These are phyloP conservation scores for Sussaba pulchella DNA, from an alignment of 2,888 invertebrate genomes.

Conservation along the genomic window DNA sequence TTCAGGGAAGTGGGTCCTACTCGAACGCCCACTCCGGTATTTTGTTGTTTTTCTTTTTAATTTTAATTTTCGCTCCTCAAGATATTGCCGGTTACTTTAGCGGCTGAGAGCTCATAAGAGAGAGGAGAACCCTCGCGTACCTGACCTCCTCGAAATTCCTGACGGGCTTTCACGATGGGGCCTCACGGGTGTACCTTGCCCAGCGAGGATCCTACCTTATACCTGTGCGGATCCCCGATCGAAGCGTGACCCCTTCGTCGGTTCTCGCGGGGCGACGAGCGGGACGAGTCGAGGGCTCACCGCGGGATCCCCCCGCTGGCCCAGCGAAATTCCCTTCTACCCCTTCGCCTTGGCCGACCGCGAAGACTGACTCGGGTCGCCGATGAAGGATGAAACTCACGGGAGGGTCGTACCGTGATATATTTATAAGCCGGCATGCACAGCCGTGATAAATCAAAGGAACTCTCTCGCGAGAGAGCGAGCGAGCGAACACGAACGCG, in stretches of 20 bases:
- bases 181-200: constrained; percentile 49
- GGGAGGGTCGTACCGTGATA: constrained; percentile 57
- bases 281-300: constrained; percentile 39
- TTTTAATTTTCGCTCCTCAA: constrained; percentile 23
- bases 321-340: constrained; percentile 11
- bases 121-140: constrained; percentile 52
- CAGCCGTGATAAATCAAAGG: constrained; percentile 63
- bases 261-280: constrained; percentile 8
- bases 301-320: constrained; percentile 22
- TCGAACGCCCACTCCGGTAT: constrained; percentile 31
- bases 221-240: constrained; percentile 46
- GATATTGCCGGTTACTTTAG: background rate
- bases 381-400: constrained; percentile 65
- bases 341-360: constrained; percentile 42
- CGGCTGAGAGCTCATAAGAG: constrained; percentile 8
- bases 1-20: constrained; percentile 31
- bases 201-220: constrained; percentile 34
- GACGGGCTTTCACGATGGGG: constrained; percentile 38
- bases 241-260: constrained; percentile 59
- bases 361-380: constrained; percentile 57
- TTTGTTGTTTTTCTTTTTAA: constrained; percentile 20
- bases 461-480: no score
- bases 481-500: no score
- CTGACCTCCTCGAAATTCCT: constrained; percentile 65
- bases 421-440: constrained; percentile 77